Conservation (phyloP, 2,113 vertebrate species). For the Lathamus discolor region DNA sequence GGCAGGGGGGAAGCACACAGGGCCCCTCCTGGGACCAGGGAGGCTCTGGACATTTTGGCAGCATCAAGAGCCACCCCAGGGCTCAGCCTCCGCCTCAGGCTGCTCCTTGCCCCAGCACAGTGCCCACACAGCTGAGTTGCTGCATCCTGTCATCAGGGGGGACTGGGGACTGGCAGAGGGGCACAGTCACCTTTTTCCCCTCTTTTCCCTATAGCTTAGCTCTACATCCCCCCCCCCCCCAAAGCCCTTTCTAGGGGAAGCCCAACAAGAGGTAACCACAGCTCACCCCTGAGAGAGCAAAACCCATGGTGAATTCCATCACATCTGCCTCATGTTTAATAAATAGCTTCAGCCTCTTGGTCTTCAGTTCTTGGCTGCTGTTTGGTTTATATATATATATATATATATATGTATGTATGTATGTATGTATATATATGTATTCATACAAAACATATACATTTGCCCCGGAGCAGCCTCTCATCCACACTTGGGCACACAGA, state of each 20-base stretch:
- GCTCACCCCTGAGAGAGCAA: background rate
- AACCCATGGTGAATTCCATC: fast-evolving
- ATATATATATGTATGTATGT: too few species aligned
- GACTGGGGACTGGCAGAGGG: fast-evolving
- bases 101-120: background rate
- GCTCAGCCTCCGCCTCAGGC: background rate
- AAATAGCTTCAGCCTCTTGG: background rate
- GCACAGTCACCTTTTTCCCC: fast-evolving
- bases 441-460: background rate
- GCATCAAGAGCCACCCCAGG: background rate
- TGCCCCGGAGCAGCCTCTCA: background rate
- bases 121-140: background rate
- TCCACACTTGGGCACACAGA: background rate
- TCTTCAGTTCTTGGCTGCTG: background rate
- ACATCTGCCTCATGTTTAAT: background rate
- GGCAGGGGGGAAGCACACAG: fast-evolving
- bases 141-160: fast-evolving
- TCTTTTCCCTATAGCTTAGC: background rate
- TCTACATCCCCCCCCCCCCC: fast-evolving
- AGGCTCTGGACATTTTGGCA: background rate
- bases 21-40: too few species aligned
- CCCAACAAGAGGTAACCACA: fast-evolving
- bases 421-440: background rate
- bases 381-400: background rate
- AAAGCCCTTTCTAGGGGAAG: background rate